Percentiles rank a stretch among this genome's conserved stretches.
phyloP scores from a whole-genome alignment of 2,113 vertebrate genomes.

The Notiomystis cincta region DNA sequence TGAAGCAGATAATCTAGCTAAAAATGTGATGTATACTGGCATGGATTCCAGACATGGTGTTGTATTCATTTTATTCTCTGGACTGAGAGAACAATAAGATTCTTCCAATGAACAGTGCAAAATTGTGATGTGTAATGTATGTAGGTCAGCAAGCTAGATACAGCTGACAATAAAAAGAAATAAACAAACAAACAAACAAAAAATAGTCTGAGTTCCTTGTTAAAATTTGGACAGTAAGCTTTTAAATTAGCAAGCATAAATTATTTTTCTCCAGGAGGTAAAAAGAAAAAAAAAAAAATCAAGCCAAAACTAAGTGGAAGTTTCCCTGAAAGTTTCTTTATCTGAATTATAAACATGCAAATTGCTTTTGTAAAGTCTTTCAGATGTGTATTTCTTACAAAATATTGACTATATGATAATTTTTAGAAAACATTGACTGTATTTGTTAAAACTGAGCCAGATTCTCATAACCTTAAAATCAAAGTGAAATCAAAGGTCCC shows the following conservation, averaged over 20 bases:
- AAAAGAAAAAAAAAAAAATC: not conserved
- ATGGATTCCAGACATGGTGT: not conserved
- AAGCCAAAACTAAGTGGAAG: not conserved
- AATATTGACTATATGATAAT: not conserved
- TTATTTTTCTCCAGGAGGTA: not conserved
- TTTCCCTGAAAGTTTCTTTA: not conserved
- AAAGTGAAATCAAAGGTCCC: not conserved
- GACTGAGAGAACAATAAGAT: not conserved
- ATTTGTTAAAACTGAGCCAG: not conserved
- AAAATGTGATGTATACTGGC: not conserved
- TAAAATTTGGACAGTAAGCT: not conserved
- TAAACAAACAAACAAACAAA: not conserved
- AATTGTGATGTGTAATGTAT: not conserved
- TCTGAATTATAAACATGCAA: not conserved
- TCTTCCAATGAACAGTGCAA: not conserved
- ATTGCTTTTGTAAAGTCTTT: not conserved
- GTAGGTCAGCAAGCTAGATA: not conserved
- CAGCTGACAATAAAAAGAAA: not conserved
- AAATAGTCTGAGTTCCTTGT: not conserved
- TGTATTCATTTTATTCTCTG: not conserved
- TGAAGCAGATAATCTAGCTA: constrained; percentile 27
- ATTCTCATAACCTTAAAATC: not conserved
- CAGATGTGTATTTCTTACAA: not conserved
- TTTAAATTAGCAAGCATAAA: not conserved
- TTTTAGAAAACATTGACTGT: not conserved